phyloP scores from a whole-genome alignment of 2,888 invertebrate genomes.

The Monopis laevigella region DNA sequence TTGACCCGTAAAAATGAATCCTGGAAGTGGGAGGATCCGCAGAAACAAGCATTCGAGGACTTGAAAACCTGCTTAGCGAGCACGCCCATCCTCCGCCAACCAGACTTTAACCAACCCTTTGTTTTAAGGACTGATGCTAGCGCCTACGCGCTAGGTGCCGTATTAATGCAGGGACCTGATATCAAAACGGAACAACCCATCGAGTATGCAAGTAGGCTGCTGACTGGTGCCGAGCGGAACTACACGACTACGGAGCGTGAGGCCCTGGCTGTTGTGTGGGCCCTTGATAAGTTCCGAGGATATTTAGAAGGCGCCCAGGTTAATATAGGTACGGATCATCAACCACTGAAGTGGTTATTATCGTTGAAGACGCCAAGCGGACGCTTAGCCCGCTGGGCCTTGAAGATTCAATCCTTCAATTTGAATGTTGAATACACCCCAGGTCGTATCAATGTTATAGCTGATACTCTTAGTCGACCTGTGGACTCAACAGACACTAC shows the following conservation, averaged over 20 bases:
- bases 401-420: slow-evolving; percentile 30
- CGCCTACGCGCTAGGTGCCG: slow-evolving; percentile 18
- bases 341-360: slow-evolving; percentile 42
- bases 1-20: slow-evolving; percentile 24
- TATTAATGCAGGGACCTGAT: slow-evolving; percentile 19
- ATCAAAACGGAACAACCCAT: slow-evolving; percentile 12
- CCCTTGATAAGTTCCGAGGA: slow-evolving; percentile 21
- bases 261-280: slow-evolving; percentile 21
- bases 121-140: slow-evolving; percentile 24
- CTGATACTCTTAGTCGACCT: slow-evolving; percentile 31
- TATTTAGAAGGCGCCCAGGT: slow-evolving; percentile 32
- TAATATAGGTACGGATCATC: slow-evolving; percentile 38
- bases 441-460: slow-evolving; percentile 30
- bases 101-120: slow-evolving; percentile 23
- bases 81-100: slow-evolving; percentile 22
- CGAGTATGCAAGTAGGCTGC: slow-evolving; percentile 22
- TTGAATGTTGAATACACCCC: slow-evolving; percentile 29
- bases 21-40: slow-evolving; percentile 24
- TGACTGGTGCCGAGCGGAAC: slow-evolving; percentile 28
- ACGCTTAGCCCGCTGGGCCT: slow-evolving; percentile 41
- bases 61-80: slow-evolving; percentile 20
- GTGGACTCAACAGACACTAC: not conserved
- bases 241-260: slow-evolving; percentile 42
- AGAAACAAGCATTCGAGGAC: slow-evolving; percentile 10
- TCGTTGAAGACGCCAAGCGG: slow-evolving; percentile 36